Evolutionary conservation across 2,888 invertebrate species (phyloP), one percentile per base, ranked within the genome.

Genomic region (Coleophora deauratella): DNA sequence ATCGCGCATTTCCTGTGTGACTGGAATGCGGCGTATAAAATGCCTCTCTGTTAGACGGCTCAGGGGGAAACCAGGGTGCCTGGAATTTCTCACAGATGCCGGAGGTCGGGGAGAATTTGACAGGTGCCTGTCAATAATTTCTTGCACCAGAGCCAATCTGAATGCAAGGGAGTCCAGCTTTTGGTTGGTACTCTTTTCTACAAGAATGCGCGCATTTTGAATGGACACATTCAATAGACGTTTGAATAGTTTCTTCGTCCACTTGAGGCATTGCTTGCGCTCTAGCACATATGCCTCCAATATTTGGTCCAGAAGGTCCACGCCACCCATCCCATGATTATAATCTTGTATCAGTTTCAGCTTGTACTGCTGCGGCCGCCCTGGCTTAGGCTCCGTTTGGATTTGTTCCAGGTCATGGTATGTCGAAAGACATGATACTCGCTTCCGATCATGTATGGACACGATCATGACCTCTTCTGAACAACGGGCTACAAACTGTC

Each of bases 141-240:
- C 10, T 11, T 8, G 9, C 3, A 12, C 28, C 28, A 27, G 27
- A 6, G 27, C 11, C 28, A 36, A 12, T 8, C 36, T 27, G 12
- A 36, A 28, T 9, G 31, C 31, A 8, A 37, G 28, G 2, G 37
- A 37, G 12, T 15, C 15, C 1, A 37, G 2, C 7, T 28, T 13
- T 13, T 2, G 12, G n/a, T 37, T 15, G 4, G 10, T 31, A 7
- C 4, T n/a, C 15, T 37, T 37, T 14, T 30, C 31, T 1, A 37
- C 14, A 2, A 37, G 6, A 3, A 37, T 37, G 9, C 31, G 13
- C 10, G 37, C 31, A 13, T 37, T 37, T 15, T 37, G 37, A n/a
- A 37, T 31, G 9, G 31, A 13, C 13, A 37, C n/a, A 37, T 37
- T 37, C 14, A 37, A n/a, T 30, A 37, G 30, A 1, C 37, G 30